Evolutionary conservation across 1,140 invertebrate genomes (phyloP).

Genomic region (Procambarus virginalis): DNA sequence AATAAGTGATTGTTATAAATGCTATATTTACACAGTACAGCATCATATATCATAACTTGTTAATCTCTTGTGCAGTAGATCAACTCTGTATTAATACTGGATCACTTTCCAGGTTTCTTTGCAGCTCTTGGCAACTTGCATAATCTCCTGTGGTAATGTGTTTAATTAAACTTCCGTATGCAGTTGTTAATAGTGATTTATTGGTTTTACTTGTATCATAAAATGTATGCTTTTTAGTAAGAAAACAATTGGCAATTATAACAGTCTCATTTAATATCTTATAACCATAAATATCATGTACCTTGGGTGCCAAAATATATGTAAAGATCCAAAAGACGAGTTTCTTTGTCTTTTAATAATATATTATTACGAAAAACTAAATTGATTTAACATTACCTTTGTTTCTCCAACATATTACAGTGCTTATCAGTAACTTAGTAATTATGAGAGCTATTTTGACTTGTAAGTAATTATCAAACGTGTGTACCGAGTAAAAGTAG

Average conservation of each 20-base stretch:
- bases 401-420: too few species aligned
- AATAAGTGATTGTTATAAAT: constrained; percentile 4
- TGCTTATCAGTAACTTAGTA: too few species aligned
- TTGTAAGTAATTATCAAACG: too few species aligned
- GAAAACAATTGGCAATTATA: neutral
- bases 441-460: too few species aligned
- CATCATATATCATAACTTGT: neutral
- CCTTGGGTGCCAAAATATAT: constrained; percentile 58
- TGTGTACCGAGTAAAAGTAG: too few species aligned
- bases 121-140: neutral
- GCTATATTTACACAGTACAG: neutral
- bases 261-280: constrained; percentile 11
- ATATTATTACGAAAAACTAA: too few species aligned
- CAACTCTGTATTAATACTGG: neutral
- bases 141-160: neutral
- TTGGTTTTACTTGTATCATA: neutral
- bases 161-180: too few species aligned
- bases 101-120: neutral
- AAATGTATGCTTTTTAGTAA: constrained; percentile 14
- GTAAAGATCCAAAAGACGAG: constrained; percentile 5
- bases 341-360: too few species aligned
- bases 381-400: too few species aligned
- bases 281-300: constrained; percentile 40
- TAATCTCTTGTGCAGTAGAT: neutral
- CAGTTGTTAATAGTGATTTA: neutral